Conservation (phyloP, 2,113 vertebrate species). For the Megaptera novaeangliae region DNA sequence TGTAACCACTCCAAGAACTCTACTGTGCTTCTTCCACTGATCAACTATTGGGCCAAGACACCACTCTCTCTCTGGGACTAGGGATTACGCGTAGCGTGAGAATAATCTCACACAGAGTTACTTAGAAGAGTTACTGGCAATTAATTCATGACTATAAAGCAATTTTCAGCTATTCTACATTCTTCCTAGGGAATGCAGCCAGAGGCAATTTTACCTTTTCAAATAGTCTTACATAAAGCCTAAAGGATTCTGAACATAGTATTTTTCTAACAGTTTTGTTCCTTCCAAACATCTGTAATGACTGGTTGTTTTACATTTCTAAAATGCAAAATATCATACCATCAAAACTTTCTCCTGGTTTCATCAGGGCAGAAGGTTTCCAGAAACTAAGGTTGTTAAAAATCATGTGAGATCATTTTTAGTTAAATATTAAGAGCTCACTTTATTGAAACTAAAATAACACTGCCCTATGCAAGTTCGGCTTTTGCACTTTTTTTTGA, state of each 20-base stretch:
- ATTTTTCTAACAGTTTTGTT: constrained; percentile 25
- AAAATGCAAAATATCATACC: neutral
- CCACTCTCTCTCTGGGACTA: neutral
- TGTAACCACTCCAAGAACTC: neutral
- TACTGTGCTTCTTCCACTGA: too few relatives aligned
- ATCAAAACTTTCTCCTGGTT: neutral
- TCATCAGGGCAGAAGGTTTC: neutral
- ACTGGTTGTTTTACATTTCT: constrained; percentile 21
- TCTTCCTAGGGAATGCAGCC: constrained; percentile 19
- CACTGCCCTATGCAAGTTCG: neutral
- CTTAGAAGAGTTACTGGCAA: neutral
- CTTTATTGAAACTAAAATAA: neutral
- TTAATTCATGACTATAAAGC: constrained; percentile 46
- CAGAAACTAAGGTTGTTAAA: constrained; percentile 11
- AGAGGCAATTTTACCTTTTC: constrained; percentile 57
- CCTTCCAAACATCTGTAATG: constrained; percentile 35
- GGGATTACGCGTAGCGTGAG: neutral
- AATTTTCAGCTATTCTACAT: neutral
- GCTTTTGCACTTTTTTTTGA: neutral
- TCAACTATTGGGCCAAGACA: neutral
- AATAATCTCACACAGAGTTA: neutral
- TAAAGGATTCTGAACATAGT: neutral
- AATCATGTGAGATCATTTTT: neutral
- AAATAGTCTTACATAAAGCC: constrained; percentile 17
- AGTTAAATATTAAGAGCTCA: neutral